Evolutionary conservation across 2,113 vertebrate genomes (phyloP), one percentile per base, ranked within the genome.

Genomic region (Indicator indicator): DNA sequence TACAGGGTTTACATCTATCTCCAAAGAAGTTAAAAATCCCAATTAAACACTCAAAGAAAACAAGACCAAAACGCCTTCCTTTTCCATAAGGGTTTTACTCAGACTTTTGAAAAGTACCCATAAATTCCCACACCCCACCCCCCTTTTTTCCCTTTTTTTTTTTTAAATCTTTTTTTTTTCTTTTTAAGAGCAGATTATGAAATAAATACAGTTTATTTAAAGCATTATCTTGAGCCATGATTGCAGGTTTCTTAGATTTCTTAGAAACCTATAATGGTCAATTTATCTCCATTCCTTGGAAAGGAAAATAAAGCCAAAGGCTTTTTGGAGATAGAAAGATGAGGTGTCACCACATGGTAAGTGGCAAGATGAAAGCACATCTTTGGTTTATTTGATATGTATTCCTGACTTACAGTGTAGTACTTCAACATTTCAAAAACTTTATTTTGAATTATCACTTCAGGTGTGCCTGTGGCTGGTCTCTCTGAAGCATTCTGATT

Each of bases 1-100:
- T 38, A 67, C 18, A 72, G 9, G 6, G 5, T 60, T 76, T 76
- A 36, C 3, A 3, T 14, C 4, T n/a, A 7, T 81, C 86, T 75
- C 12, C 26, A 80, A 59, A 58, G 8, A 55, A 79, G 11, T n/a
- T 23, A n/a, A 69, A 60, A 74, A 36, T 0, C 14, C 10, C 10
- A 63, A 36, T 3, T 52, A 67, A 80, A 56, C 6, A 69, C 12
- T 3, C 10, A 44, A 67, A 60, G 9, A 46, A 90, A 72, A 19
- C 0, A 16, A 11, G 8, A 46, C 4, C 8, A 46, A 54, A 65
- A 17, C 6, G 1, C 3, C 30, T 62, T 62, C 6, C 18, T 19
- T 86, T 50, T 71, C 17, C 20, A 28, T 26, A 36, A 20, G 14
- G 5, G 5, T 42, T 33, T 26, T 44, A 60, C 9, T 80, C 20